Base-by-base conservation (phyloP, 2,888 invertebrate species). In the Chrysotoxum bicinctum region DNA sequence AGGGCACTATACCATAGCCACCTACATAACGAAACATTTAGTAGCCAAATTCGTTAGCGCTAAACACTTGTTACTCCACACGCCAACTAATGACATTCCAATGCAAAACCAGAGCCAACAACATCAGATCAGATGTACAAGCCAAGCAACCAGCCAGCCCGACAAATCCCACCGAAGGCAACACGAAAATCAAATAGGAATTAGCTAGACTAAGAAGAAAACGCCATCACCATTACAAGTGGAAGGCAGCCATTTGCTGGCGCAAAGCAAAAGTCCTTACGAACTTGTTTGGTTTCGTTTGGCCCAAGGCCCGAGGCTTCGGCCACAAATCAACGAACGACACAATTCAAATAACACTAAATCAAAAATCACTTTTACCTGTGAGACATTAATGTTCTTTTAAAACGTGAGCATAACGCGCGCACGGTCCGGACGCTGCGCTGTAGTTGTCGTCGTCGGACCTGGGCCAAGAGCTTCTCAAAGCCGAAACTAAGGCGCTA, bases 361-460 rank as follows among this genome's bases (percentile, higher is more conserved):
- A 87, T 87, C 87, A 87, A 87, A 87, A 87, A 87, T 87, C 87
- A 87, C 87, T 87, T 87, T 87, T 87, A 87, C 87, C 87, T 79
- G 77, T 81, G 76, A 87, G 87, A 87, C 87, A 87, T 87, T 87
- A 81, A 84, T 82, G 82, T 85, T 85, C 72, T 76, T 74, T 85
- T 85, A 69, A 85, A 85, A 85, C 85, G 85, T 85, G 85, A 85
- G 85, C 85, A 85, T 85, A 85, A 81, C 72, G 81, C 85, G 85
- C 85, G 69, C 84, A 76, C 66, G 45, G 80, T 54, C 69, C 70
- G 19, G 56, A 56, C 54, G 14, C 1, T 14, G 50, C 50, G 50
- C 14, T 14, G 21, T n/a, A n/a, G 14, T 52, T 8, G 52, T 52
- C 52, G 26, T 19, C 10, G 12, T 16, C 7, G 35, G 56, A 35